These are phyloP conservation scores for Chaitophorus viminalis DNA, from an alignment of 2,888 invertebrate genomes.

Conservation along the genomic window DNA sequence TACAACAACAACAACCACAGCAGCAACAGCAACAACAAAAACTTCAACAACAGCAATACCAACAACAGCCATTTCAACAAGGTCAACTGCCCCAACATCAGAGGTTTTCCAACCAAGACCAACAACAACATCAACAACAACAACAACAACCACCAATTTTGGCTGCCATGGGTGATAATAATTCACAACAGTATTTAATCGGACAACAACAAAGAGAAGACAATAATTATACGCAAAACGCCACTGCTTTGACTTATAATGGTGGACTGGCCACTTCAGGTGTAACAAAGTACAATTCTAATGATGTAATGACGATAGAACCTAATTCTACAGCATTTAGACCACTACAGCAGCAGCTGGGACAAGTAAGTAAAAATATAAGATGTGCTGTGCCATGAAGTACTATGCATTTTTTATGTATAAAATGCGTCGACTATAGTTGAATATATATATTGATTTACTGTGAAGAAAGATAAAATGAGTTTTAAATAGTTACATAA, in stretches of 20 bases:
- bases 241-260: background rate
- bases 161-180: background rate
- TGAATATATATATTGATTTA: too few relatives aligned
- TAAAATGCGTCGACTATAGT: too few relatives aligned
- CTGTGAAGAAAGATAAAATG: too few relatives aligned
- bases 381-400: too few relatives aligned
- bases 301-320: background rate
- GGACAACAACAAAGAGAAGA: background rate
- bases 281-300: background rate
- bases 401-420: too few relatives aligned
- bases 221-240: conserved; percentile 14
- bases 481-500: too few relatives aligned
- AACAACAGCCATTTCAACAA: conserved; percentile 22
- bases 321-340: conserved; percentile 2
- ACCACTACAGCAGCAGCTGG: conserved; percentile 8
- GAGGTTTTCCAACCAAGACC: conserved; percentile 19
- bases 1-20: conserved; percentile 50
- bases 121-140: conserved; percentile 26
- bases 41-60: conserved; percentile 54
- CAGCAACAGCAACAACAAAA: conserved; percentile 53
- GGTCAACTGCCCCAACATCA: conserved; percentile 3
- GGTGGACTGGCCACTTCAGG: background rate
- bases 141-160: background rate
- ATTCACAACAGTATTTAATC: background rate
- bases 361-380: conserved; percentile 7